Percentiles rank a stretch among this genome's conserved stretches.
phyloP scores from a whole-genome alignment of 2,113 vertebrate species.

The Pteropus alecto region DNA sequence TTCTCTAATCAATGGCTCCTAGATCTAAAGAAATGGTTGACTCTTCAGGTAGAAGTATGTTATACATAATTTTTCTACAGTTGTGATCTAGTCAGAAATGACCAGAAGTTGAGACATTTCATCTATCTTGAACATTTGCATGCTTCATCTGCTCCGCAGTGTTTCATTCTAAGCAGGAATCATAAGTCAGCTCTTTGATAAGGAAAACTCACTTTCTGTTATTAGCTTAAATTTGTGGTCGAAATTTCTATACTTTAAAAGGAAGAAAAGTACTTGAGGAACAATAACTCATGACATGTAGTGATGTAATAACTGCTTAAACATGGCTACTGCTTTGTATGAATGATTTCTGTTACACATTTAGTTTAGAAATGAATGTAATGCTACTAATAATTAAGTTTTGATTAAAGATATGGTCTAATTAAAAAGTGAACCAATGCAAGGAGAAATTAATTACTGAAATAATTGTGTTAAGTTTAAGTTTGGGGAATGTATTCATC shows the following conservation, averaged over 20 bases:
- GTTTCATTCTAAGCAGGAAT: neutral
- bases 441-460: neutral
- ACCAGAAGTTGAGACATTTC: neutral
- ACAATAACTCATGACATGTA: neutral
- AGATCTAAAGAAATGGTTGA: neutral
- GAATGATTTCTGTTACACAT: neutral
- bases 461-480: constrained; percentile 11
- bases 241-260: constrained; percentile 16
- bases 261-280: neutral
- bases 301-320: neutral
- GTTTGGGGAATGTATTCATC: neutral
- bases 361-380: neutral
- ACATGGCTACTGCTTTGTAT: neutral
- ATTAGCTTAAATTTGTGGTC: neutral
- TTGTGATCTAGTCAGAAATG: neutral
- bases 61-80: neutral
- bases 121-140: neutral
- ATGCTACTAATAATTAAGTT: neutral
- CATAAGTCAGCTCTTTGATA: neutral
- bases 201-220: neutral
- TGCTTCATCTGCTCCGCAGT: neutral
- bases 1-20: neutral
- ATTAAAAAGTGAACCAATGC: neutral
- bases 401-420: neutral
- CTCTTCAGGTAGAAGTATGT: neutral